These are phyloP conservation scores for Deilephila porcellus DNA, from an alignment of 2,888 invertebrate species.

Conservation along the genomic window DNA sequence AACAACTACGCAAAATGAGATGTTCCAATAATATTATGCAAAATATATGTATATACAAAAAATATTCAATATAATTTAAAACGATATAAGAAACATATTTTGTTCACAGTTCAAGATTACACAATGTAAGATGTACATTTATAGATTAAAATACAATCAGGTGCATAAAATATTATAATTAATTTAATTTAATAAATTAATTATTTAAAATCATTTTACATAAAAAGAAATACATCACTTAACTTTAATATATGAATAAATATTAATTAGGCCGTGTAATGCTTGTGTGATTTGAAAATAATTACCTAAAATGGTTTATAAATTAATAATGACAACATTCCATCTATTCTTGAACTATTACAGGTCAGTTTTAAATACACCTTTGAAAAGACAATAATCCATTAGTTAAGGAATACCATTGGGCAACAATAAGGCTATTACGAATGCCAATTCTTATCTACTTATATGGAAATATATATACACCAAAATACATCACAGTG, in stretches of 20 bases:
- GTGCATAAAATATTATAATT: slow-evolving; percentile 23
- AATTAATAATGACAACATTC: background rate
- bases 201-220: slow-evolving; percentile 16
- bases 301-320: background rate
- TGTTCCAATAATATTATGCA: slow-evolving; percentile 38
- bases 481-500: too few relatives aligned
- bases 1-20: slow-evolving; percentile 46
- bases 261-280: slow-evolving; percentile 8
- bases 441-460: too few relatives aligned
- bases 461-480: too few relatives aligned
- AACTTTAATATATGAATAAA: slow-evolving; percentile 9
- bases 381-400: too few relatives aligned
- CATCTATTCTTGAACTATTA: background rate
- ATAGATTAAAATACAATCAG: slow-evolving; percentile 31
- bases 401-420: too few relatives aligned
- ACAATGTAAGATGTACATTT: slow-evolving; percentile 1
- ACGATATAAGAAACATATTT: slow-evolving; percentile 37
- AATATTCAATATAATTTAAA: slow-evolving; percentile 37
- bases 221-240: slow-evolving; percentile 17
- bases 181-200: slow-evolving; percentile 16
- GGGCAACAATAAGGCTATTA: too few relatives aligned
- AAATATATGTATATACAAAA: slow-evolving; percentile 45
- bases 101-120: slow-evolving; percentile 14
- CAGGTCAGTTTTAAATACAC: background rate
- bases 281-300: background rate